Conservation (phyloP, 2,888 invertebrate genomes). For the Eilema caniola region DNA sequence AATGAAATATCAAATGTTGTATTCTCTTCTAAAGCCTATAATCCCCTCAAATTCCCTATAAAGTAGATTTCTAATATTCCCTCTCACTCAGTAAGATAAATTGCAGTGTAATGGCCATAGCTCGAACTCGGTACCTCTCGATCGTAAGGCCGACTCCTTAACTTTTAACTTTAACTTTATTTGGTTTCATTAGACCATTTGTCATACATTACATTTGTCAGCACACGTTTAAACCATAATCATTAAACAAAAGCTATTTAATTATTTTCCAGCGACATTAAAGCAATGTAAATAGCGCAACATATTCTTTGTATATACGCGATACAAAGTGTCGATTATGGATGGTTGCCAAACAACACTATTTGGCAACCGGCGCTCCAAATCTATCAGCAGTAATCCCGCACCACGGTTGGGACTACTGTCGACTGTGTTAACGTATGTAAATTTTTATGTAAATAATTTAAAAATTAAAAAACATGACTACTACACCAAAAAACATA, state of each 20-base stretch:
- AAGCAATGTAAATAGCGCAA: conserved; percentile 33
- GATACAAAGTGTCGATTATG: conserved; percentile 47
- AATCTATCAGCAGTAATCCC: conserved; percentile 57
- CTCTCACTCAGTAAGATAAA: no score
- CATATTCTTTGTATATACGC: conserved; percentile 46
- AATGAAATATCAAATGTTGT: not conserved
- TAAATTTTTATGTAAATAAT: not conserved
- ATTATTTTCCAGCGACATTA: conserved; percentile 43
- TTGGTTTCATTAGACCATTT: no score
- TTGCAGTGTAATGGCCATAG: no score
- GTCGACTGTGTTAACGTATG: not conserved
- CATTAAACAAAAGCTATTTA: not conserved
- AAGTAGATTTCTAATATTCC: not conserved
- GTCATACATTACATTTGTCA: no score
- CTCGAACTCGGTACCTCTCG: no score
- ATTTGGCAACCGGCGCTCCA: conserved; percentile 56
- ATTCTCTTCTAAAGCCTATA: not conserved
- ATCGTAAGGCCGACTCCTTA: no score
- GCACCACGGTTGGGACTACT: conserved; percentile 21
- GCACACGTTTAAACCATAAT: not conserved
- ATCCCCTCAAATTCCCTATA: no score
- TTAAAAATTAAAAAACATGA: not conserved
- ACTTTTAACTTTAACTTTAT: no score
- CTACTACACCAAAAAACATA: not conserved
- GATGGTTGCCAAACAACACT: conserved; percentile 56